Percentiles rank a stretch among this genome's conserved stretches.
phyloP scores from a whole-genome alignment of 2,113 vertebrate species.

The Maccullochella peelii region DNA sequence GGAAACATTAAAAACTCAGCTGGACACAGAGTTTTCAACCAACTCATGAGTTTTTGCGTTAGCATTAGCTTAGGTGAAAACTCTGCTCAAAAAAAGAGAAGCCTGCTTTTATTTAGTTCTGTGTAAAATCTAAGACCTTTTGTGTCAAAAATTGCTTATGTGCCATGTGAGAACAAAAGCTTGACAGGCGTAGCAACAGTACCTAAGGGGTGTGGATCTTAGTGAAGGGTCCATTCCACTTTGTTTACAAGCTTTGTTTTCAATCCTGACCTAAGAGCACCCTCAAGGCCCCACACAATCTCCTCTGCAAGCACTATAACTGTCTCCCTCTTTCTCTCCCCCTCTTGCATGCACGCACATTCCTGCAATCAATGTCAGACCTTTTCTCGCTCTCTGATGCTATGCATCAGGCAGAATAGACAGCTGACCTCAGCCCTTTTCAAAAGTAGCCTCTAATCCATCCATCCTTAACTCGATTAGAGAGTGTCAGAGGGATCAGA shows the following conservation, averaged over 20 bases:
- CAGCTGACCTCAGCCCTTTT: constrained; percentile 75
- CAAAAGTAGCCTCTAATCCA: constrained; percentile 82
- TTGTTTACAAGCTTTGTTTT: neutral
- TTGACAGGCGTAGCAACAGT: constrained; percentile 5
- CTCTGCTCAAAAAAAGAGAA: too few species aligned
- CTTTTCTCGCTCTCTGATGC: constrained; percentile 65
- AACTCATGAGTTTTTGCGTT: neutral
- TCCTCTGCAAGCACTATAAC: constrained; percentile 27
- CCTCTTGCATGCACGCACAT: constrained; percentile 52
- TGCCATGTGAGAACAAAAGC: neutral
- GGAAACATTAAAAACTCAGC: neutral
- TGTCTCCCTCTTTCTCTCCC: constrained; percentile 24
- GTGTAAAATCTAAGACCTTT: too few species aligned
- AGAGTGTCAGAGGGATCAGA: constrained; percentile 83
- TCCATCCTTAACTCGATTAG: constrained; percentile 86
- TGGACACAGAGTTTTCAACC: neutral
- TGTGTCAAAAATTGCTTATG: neutral
- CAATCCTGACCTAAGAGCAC: neutral
- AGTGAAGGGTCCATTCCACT: neutral
- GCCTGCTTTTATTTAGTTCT: neutral
- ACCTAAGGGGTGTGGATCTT: neutral
- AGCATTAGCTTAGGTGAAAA: too few species aligned
- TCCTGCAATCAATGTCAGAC: constrained; percentile 65
- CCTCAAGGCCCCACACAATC: constrained; percentile 38
- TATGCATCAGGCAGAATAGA: constrained; percentile 69